Evolutionary conservation across 2,797 vertebrate species (phyloP).

Genomic region (Mallotus villosus): DNA sequence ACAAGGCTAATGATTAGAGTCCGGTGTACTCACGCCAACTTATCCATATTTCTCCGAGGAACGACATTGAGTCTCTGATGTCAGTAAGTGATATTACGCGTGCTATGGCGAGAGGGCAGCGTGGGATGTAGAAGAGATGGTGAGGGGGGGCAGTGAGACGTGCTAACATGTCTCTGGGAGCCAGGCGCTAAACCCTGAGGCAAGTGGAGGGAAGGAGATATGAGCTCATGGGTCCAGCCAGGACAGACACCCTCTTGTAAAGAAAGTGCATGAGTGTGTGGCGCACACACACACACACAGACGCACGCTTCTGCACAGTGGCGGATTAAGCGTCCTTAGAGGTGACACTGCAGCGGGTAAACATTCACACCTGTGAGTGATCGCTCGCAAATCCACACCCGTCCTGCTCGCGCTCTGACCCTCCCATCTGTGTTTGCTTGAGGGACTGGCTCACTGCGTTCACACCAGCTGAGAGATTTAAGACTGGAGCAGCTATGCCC

Average conservation of each 20-base stretch:
- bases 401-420: neutral
- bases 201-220: constrained; percentile 20
- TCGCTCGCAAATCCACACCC: constrained; percentile 24
- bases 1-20: neutral
- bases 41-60: neutral
- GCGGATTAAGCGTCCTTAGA: constrained; percentile 18
- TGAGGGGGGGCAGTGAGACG: constrained; percentile 15
- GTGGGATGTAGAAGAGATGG: constrained; percentile 2
- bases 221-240: neutral
- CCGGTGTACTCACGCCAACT: neutral
- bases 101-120: neutral
- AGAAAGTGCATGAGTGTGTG: too few relatives aligned
- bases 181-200: constrained; percentile 39
- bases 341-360: constrained; percentile 19
- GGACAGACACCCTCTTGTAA: neutral
- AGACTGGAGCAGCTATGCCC: constrained; percentile 4
- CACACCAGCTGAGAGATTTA: constrained; percentile 19
- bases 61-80: neutral
- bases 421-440: constrained; percentile 22
- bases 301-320: neutral
- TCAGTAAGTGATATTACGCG: neutral
- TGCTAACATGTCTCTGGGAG: constrained; percentile 16
- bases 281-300: neutral
- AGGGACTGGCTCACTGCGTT: constrained; percentile 5
- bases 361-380: constrained; percentile 38